Conservation (phyloP, 2,113 vertebrate genomes). For the Psammodynastes pulverulentus region DNA sequence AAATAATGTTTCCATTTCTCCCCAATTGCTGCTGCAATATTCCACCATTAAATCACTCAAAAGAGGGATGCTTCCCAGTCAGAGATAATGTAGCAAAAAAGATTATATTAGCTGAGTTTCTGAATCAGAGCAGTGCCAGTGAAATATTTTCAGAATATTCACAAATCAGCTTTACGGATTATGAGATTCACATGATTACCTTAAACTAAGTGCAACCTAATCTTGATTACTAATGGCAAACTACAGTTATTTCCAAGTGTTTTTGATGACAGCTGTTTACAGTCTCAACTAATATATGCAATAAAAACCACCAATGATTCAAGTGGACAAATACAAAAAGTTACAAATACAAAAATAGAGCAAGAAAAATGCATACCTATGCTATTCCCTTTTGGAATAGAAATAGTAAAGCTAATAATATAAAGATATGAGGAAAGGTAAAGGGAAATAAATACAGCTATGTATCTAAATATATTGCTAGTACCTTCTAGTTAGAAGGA, state of each 20-base stretch:
- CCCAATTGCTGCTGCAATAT: background rate
- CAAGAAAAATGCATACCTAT: too few species aligned
- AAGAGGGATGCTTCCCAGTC: background rate
- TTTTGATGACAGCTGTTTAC: background rate
- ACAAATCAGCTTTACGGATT: background rate
- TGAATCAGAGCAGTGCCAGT: background rate
- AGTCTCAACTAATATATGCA: background rate
- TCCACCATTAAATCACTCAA: background rate
- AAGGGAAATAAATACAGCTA: too few species aligned
- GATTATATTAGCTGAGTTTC: background rate
- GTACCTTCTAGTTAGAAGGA: too few species aligned
- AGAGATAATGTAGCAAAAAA: background rate
- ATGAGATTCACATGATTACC: background rate
- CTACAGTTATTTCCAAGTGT: constrained; percentile 5
- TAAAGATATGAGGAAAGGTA: too few species aligned
- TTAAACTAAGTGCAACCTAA: background rate
- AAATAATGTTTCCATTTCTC: background rate
- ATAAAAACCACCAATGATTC: background rate
- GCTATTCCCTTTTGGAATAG: too few species aligned
- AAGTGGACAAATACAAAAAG: background rate
- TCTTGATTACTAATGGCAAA: background rate
- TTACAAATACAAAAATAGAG: background rate
- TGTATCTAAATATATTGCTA: too few species aligned
- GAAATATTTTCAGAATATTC: background rate
- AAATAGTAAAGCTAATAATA: too few species aligned